Evolutionary conservation across 2,797 vertebrate genomes (phyloP), one percentile per base, ranked within the genome.

Genomic region (Adelosebastes latens): DNA sequence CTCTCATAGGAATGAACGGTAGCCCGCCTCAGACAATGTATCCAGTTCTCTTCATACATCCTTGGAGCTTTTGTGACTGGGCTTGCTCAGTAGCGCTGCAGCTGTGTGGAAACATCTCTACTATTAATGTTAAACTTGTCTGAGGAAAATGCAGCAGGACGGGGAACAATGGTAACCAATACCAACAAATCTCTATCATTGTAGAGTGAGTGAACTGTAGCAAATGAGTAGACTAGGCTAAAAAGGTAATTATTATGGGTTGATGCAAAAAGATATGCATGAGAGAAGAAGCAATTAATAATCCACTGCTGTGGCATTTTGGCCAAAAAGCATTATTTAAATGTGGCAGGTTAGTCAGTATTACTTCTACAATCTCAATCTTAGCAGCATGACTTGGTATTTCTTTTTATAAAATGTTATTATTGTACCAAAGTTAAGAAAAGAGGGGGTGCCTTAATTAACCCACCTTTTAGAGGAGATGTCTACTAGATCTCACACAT

Each of bases 201-300:
- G 16, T n/a, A 63, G 53, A 32, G 16, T 46, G 24, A 39, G 9
- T 69, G 69, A 70, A 39, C 55, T 56, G 60, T 39, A 32, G 62
- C 34, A 69, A 59, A 80, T 77, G 11, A 70, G 52, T 65, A n/a
- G 9, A 25, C 8, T 42, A 25, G 56, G 18, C 18, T 56, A 34
- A 10, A 66, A 75, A 66, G 24, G 36, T 79, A 53, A 75, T 75
- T 25, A 52, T 56, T 34, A 53, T 75, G 39, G 32, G 49, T 32
- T 74, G 3, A 70, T 69, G 56, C 25, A 32, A 69, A 61, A 66
- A 69, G 24, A 67, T 75, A 55, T 24, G 18, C 46, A 70, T 73
- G 27, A 52, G 18, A 66, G n/a, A 32, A 56, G 55, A 62, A 66
- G 20, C 13, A 61, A 56, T 67, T 74, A 68, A 61, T 70, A 55